Evolutionary conservation across 2,888 invertebrate genomes (phyloP), one percentile per base, ranked within the genome.

Genomic region (Atrina japonica): DNA sequence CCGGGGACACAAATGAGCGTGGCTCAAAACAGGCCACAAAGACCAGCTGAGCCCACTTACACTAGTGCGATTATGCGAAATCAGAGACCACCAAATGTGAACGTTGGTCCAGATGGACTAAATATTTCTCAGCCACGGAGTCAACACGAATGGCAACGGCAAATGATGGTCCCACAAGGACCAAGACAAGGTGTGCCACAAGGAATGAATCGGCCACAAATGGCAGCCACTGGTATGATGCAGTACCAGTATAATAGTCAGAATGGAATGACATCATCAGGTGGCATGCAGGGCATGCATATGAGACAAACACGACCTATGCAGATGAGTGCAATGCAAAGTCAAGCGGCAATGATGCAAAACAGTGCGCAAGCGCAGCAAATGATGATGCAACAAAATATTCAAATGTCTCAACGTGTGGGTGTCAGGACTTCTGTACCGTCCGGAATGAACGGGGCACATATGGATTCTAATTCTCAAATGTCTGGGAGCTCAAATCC

Each of bases 11-110:
- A 74, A 49, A 58, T 76, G 65, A 76, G 74, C 43, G 75, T 77
- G n/a, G 69, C 64, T 21, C 64, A 75, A 67, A 66, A 58, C 53
- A 65, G 66, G 23, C 60, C 77, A 55, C 79, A 76, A 66, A 80
- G 66, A 61, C 71, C 78, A 27, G 73, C 68, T 43, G 77, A 75
- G 53, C 76, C 76, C 35, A 82, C 83, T 16, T 89, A 86, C 69
- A 88, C 88, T 41, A 89, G 88, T 81, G 83, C 88, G 71, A 83
- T 88, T 52, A 86, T 88, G 88, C 80, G 88, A 27, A 88, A 86
- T 66, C 93, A 93, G 83, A 92, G 93, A 87, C 92, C 93, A 77
- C 93, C 93, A 21, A 93, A 93, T 88, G 93, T 93, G n/a, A 92
- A 92, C 77, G 92, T 93, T 35, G 92, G 92, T 43, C 92, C 92